Conservation (phyloP, 2,888 invertebrate species). For the Hecatera dysodea region DNA sequence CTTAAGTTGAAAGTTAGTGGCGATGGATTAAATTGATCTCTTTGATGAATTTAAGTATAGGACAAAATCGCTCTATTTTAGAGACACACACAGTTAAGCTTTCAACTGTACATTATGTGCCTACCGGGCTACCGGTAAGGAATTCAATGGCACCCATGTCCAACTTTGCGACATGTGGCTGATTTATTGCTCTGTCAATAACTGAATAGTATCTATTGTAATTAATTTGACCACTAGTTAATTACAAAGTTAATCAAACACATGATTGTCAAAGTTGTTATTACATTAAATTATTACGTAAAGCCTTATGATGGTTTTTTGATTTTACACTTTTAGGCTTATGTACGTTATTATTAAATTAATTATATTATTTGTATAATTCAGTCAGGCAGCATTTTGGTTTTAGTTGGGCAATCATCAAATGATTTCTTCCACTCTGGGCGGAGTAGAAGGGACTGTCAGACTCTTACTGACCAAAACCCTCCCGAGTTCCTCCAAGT, state of each 20-base stretch:
- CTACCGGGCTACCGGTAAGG: background rate
- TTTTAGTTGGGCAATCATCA: too few species aligned
- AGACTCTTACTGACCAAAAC: too few species aligned
- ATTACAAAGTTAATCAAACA: conserved; percentile 19
- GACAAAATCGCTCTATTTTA: background rate
- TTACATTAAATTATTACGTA: background rate
- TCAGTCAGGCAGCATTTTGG: too few species aligned
- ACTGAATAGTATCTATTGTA: conserved; percentile 30
- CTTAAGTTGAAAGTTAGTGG: too few species aligned
- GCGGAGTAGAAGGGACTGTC: too few species aligned
- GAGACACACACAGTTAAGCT: background rate
- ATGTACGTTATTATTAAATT: too few species aligned
- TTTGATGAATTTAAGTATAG: background rate
- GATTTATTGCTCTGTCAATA: conserved; percentile 20
- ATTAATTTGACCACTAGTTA: conserved; percentile 28
- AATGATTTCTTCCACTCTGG: too few species aligned
- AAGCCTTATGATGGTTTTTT: background rate
- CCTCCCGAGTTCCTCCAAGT: too few species aligned
- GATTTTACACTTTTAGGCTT: background rate
- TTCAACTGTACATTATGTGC: background rate
- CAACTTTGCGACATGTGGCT: conserved; percentile 8
- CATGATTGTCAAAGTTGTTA: background rate
- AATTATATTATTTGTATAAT: too few species aligned
- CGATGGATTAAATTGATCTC: background rate
- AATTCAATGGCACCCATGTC: conserved; percentile 35